Evolutionary conservation across 1,140 invertebrate species (phyloP), one percentile per base, ranked within the genome.

Genomic region (Acromyrmex echinatior): DNA sequence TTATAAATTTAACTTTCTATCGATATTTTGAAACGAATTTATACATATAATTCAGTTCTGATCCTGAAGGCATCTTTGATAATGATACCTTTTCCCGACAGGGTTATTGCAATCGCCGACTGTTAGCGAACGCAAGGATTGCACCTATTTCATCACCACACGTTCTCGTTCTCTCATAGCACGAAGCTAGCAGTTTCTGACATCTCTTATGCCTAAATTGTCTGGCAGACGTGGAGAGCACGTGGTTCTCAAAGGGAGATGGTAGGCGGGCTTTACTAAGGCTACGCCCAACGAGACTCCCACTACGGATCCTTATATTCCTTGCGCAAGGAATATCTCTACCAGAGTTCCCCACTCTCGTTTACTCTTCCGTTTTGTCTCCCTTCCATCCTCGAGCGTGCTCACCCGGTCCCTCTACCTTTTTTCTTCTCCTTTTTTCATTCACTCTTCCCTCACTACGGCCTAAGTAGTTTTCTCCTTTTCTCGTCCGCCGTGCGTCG

Each of bases 161-260:
- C 10, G n/a, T 51, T 58, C 25, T 65, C 62, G 39, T 74, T n/a
- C 2, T 16, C 10, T 10, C 12, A 45, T n/a, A 10, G 7, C 45
- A 31, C 35, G 45, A 49, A 39, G 18, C 49, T 25, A 45, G 58
- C 76, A 63, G 68, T 31, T 63, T 76, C 74, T 65, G 58, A 28
- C 65, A 49, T 14, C 51, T 71, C 31, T 68, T 35, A 21, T 53
- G 21, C 12, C 68, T 62, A n/a, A 9, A 45, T 45, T 10, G 39
- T 10, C 39, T 45, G 39, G 39, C 9, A 39, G 35, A 45, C 68
- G 87, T 70, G 39, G 21, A 70, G 39, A 92, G 91, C 93, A 94
- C 93, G 93, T 93, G 93, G 92, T 77, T 76, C 51, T 86, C 81
- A 76, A 87, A 66, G 89, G 82, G 81, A 91, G 85, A 79, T 28